Conservation (phyloP, 2,888 invertebrate species). For the Seira ritae region DNA sequence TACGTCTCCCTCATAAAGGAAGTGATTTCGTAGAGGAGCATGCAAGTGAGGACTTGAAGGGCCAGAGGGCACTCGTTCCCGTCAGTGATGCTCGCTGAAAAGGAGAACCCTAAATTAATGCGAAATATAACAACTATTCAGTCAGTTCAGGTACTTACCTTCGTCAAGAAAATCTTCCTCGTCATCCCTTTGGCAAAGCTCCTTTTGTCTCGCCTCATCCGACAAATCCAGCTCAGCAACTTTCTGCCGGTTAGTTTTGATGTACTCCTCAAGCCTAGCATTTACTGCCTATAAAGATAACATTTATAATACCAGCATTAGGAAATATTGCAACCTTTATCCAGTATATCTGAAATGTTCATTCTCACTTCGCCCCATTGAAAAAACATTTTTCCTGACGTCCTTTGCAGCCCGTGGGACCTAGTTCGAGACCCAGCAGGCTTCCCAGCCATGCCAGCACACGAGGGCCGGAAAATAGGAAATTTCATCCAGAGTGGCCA, state of each 20-base stretch:
- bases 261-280: conserved; percentile 91
- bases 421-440: conserved; percentile 69
- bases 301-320: no score
- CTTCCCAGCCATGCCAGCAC: conserved; percentile 76
- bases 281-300: conserved; percentile 86
- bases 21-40: conserved; percentile 97
- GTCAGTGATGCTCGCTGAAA: conserved; percentile 82
- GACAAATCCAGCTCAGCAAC: conserved; percentile 79
- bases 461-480: conserved; percentile 84
- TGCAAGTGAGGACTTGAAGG: conserved; percentile 93
- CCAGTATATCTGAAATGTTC: no score
- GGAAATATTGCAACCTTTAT: no score
- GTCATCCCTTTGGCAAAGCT: conserved; percentile 89
- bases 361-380: conserved; percentile 92
- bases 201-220: conserved; percentile 85
- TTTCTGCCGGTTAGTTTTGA: conserved; percentile 83
- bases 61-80: conserved; percentile 93
- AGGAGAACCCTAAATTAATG: background rate
- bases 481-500: conserved; percentile 99
- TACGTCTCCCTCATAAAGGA: conserved; percentile 97
- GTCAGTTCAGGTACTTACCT: conserved; percentile 78
- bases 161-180: conserved; percentile 96
- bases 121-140: conserved; percentile 73
- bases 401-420: conserved; percentile 85
- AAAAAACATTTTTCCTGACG: conserved; percentile 97